Evolutionary conservation across 2,888 invertebrate genomes (phyloP), one percentile per base, ranked within the genome.

Genomic region (Trachelus iudaicus): DNA sequence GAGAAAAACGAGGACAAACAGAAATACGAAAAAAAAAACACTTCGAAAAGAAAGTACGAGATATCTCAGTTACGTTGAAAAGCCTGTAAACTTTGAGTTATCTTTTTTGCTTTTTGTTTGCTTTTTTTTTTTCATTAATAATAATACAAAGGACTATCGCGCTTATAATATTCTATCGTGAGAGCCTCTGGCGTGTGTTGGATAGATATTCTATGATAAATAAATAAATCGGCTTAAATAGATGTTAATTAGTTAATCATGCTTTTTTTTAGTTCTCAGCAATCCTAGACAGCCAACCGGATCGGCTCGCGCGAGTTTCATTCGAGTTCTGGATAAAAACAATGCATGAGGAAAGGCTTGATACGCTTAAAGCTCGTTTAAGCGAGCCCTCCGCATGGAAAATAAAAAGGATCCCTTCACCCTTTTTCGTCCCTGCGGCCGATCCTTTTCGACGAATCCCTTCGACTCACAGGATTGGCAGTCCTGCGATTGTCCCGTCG

Each of bases 31-130:
- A 56, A 56, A 56, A 56, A 56, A 56, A 56, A 23, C 56, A 56
- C 23, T 15, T 56, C 56, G 56, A 56, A 56, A 56, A 56, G 56
- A 56, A 56, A 56, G 2, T 15, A 15, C 56, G 56, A 56, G 56
- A 56, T 56, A 56, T 56, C 56, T 56, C 56, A 56, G 56, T 56
- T 56, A 56, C 33, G 34, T 30, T 34, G 13, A 75, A 73, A 68
- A 34, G 69, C 35, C 69, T 30, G 23, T 34, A 73, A 34, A 37
- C 69, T 37, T 12, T 30, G 77, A 76, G 34, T 56, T 31, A 75
- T 75, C 74, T 68, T 37, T n/a, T 77, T 34, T 79, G 76, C 78
- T 23, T 71, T 77, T 68, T 56, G 23, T 37, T 31, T 37, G 35
- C 34, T 34, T n/a, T n/a, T n/a, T 33, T 9, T 76, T 76, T 35